Evolutionary conservation across 2,888 invertebrate species (phyloP), one percentile per base, ranked within the genome.

Genomic region (Arctia plantaginis): DNA sequence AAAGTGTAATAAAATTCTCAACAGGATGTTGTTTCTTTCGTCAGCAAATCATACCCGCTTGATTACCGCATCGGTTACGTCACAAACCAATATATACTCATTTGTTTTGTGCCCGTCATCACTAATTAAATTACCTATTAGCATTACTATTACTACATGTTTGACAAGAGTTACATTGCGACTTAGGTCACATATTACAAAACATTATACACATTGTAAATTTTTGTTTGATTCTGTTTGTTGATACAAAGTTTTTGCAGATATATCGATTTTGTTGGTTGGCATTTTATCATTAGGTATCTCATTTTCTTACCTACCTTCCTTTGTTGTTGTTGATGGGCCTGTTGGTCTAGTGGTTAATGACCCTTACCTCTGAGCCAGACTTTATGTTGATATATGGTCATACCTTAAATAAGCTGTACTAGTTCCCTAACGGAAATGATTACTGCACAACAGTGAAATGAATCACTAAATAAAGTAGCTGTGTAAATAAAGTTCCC

Each of bases 1-100:
- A 39, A 69, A 59, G 55, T 55, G n/a, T 39, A 39, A 39, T 39
- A 55, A 55, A 59, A 1, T 13, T 39, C 23, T 41, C 20, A 70
- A 76, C 80, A 78, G 84, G 80, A 84, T 78, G 71, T 82, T 51
- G 74, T 6, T 6, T 68, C 77, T 77, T 76, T 78, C 80, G 74
- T 75, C 73, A 77, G 35, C 75, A 72, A 55, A 44, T 55, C 65
- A 77, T 66, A 74, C 80, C 79, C 80, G 80, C 72, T 80, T 84
- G 73, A 80, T 80, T 75, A 66, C 13, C 30, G 27, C 74, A 74
- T 71, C 23, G 66, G 1, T 83, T 73, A 71, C 83, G 81, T 82
- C 85, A 82, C 76, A 30, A 10, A 20, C 66, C 74, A 82, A 74
- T 73, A 77, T 62, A 18, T 64, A 59, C 66, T 65, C 74, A 77